Base-by-base conservation (phyloP, 2,888 invertebrate genomes). In the Amiota communis region DNA sequence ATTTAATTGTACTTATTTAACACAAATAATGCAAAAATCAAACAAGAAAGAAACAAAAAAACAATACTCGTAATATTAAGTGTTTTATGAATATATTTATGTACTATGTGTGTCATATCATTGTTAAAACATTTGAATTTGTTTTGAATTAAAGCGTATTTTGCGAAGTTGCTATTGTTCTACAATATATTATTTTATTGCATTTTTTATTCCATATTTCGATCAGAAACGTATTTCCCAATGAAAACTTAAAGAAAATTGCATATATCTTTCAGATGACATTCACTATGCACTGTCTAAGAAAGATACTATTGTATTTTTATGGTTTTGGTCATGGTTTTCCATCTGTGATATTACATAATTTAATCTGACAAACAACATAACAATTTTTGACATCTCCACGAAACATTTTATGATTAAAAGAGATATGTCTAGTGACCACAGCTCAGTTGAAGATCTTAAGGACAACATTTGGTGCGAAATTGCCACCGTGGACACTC, bases 111-210 rank as follows among this genome's bases (percentile, higher is more conserved):
- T 53, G 15, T 53, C n/a, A 53, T 15, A 53, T 13, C 53, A 15
- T 53, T 15, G 15, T 15, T 53, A 15, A 53, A 15, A 53, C 1
- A 53, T n/a, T 53, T 53, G n/a, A 53, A 51, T 64, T 67, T 20
- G 51, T 67, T 49, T 67, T 67, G 49, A 67, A 67, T 67, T 67
- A 51, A 46, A 49, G 67, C 23, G 23, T 51, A 67, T 51, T 20
- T 17, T 49, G 20, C 15, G 13, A 49, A 49, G 20, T 59, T 15
- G 20, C 12, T 17, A 59, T 20, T 20, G 20, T n/a, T n/a, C 13
- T 51, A n/a, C n/a, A n/a, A n/a, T n/a, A 8, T 59, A 17, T 15
- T 59, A 59, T 1, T 20, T 17, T 59, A 15, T 10, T 20, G 15
- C 9, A 59, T 59, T 59, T 51, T 36, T 36, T n/a, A n/a, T n/a